Evolutionary conservation across 1,140 invertebrate genomes (phyloP), one percentile per base, ranked within the genome.

Genomic region (Diorhabda elongata): DNA sequence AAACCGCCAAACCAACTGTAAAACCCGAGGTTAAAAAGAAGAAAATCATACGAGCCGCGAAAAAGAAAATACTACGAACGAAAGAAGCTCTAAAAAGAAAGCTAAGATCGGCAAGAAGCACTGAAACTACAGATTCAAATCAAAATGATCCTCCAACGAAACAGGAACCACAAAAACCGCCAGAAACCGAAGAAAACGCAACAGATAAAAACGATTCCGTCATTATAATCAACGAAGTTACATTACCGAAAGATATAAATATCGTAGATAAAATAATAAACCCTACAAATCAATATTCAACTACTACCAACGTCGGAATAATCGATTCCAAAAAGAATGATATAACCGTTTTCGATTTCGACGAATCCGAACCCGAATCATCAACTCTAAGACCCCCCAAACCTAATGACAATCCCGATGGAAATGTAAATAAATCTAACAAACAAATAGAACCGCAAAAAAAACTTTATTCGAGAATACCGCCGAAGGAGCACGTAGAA

Each of bases 341-440:
- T 41, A 45, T 67, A 44, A 67, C 65, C 6, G 65, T 67, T 7
- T 67, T 67, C 44, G 65, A 67, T 59, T 67, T 67, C 42, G 65
- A 67, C 44, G 65, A 67, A 44, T 60, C 58, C 5, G 65, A 67
- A 60, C 58, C 65, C 5, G 65, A 67, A 58, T 6, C 42, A 5
- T 26, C 44, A 6, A 26, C 52, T 57, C 26, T 52, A 44, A 42
- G 61, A 3, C 61, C 7, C 43, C 26, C 26, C 26, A 26, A 26
- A 26, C 26, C 26, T 26, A 26, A 26, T 26, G 26, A 26, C 26
- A 26, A 26, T 26, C 26, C 26, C 26, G 26, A 26, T 26, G n/a
- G n/a, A 52, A 52, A n/a, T 52, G 47, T 52, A 6, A 3, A 6
- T 2, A 52, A 52, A 52, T 52, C n/a, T 6, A 52, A 52, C 47